phyloP scores from a whole-genome alignment of 64 coral and sea anemone species.

The Pocillopora damicornis region DNA sequence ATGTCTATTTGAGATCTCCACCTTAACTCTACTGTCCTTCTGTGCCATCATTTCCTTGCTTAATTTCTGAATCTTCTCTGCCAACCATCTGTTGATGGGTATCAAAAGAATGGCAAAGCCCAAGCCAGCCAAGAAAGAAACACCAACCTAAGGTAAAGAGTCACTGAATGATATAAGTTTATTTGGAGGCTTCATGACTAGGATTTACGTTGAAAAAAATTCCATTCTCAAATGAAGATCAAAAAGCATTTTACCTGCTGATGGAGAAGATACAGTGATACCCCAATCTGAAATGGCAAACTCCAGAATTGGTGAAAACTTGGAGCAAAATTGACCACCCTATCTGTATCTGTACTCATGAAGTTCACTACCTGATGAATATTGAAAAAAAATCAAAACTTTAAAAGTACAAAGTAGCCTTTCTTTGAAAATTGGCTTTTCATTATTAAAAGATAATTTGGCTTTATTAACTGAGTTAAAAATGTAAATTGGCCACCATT shows the following conservation, averaged over 20 bases:
- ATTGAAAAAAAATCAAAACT: neutral
- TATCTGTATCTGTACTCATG: conserved; percentile 98
- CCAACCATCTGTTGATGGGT: conserved; percentile 86
- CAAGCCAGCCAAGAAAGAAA: conserved; percentile 88
- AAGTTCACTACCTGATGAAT: conserved; percentile 87
- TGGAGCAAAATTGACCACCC: conserved; percentile 88
- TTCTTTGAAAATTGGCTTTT: no score
- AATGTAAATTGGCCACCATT: no score
- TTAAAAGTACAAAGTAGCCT: no score
- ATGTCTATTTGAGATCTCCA: neutral
- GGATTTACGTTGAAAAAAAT: neutral
- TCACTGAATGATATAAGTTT: neutral
- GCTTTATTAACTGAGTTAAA: no score
- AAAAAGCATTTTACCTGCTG: conserved; percentile 66
- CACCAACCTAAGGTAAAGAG: conserved; percentile 58
- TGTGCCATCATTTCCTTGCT: conserved; percentile 95
- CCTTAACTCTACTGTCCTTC: conserved; percentile 96
- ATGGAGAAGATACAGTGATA: conserved; percentile 84
- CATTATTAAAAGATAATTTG: no score
- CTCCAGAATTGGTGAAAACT: conserved; percentile 99
- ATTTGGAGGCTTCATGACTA: neutral
- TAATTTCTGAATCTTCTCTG: conserved; percentile 79
- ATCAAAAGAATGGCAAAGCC: conserved; percentile 85
- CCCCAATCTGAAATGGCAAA: conserved; percentile 91
- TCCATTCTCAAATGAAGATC: neutral